These are phyloP conservation scores for Leucopsar rothschildi DNA, from an alignment of 2,113 vertebrate species.

Conservation along the genomic window DNA sequence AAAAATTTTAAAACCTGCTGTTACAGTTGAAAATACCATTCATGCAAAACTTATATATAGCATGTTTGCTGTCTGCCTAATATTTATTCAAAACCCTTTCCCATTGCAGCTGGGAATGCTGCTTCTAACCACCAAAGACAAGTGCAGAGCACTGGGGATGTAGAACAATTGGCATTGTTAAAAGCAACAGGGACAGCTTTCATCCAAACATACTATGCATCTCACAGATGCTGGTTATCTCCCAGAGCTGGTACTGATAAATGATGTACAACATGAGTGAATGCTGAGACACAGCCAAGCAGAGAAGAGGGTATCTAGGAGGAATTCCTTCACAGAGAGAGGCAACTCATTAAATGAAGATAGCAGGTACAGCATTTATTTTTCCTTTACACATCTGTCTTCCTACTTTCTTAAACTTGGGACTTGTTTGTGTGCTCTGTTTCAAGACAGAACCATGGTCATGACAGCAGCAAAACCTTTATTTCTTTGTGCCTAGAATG, in stretches of 20 bases:
- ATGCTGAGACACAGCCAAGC: neutral
- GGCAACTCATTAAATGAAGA: neutral
- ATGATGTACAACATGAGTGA: neutral
- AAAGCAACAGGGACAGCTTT: slow-evolving; percentile 53
- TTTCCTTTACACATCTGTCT: neutral
- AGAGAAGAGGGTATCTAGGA: neutral
- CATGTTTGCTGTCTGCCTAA: neutral
- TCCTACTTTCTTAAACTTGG: neutral
- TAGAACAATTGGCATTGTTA: slow-evolving; percentile 53
- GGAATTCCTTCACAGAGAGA: neutral
- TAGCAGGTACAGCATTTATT: slow-evolving; percentile 20
- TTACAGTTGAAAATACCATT: neutral
- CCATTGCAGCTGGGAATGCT: neutral
- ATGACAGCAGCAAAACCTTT: neutral
- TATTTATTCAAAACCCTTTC: slow-evolving; percentile 6
- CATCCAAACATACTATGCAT: neutral
- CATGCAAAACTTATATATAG: neutral
- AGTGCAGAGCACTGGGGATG: neutral
- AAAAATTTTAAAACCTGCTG: neutral
- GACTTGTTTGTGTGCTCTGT: neutral
- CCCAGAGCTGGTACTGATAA: neutral
- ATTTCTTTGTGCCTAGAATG: neutral
- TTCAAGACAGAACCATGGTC: neutral
- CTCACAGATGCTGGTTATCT: slow-evolving; percentile 8
- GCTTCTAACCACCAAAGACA: neutral